phyloP scores from a whole-genome alignment of 2,797 vertebrate species.

The Pantherophis vulpinus region DNA sequence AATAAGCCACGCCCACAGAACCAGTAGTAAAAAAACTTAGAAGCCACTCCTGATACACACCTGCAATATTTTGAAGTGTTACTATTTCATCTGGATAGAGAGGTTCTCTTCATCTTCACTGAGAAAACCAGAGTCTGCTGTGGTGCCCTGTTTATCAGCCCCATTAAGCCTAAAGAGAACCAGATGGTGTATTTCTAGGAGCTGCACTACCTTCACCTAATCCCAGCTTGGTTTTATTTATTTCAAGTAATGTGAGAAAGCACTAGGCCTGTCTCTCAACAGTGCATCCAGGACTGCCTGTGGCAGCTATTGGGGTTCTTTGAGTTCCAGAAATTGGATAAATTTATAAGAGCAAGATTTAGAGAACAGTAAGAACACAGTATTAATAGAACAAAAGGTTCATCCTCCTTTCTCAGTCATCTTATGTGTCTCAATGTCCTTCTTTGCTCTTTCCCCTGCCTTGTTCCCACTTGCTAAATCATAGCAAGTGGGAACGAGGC shows the following conservation, averaged over 20 bases:
- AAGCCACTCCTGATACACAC: too few species aligned
- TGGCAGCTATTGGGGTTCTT: background rate
- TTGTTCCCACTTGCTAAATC: too few species aligned
- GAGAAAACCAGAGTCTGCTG: background rate
- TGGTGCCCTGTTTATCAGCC: background rate
- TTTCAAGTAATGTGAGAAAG: background rate
- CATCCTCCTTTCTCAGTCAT: background rate
- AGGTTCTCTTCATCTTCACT: background rate
- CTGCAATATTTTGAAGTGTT: background rate
- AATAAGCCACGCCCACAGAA: too few species aligned
- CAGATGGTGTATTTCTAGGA: slow-evolving; percentile 3
- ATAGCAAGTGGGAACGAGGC: too few species aligned
- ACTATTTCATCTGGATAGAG: background rate
- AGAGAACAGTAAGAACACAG: background rate
- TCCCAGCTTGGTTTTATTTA: background rate
- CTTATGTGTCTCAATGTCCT: background rate
- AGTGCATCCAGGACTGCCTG: background rate
- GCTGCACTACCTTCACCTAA: background rate
- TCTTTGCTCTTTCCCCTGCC: background rate
- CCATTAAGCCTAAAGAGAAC: background rate
- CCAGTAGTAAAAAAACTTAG: too few species aligned
- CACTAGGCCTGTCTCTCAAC: background rate
- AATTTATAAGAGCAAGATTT: background rate
- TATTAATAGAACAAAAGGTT: background rate
- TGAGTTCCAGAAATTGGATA: background rate